Percentiles rank a stretch among this genome's conserved stretches.
Evolutionary conservation across 1,140 invertebrate genomes (phyloP).

Genomic region (Drosophila elegans): DNA sequence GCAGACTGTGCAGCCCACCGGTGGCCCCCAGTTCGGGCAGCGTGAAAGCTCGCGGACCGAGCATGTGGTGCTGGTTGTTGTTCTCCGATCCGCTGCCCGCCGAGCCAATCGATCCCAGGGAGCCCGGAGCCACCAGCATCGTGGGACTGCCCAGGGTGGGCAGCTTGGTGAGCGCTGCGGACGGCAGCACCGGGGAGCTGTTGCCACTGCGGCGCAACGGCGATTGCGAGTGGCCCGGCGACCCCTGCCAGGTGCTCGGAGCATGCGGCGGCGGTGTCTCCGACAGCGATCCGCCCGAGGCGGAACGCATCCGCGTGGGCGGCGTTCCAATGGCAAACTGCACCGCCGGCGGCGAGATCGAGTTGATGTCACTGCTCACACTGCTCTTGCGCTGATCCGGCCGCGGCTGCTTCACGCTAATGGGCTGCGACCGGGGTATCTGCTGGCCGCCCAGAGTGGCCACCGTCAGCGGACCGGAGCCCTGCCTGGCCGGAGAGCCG

Average conservation of each 20-base stretch:
- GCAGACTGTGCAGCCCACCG: conserved; percentile 87
- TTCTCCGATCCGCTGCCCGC: conserved; percentile 79
- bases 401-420: conserved; percentile 89
- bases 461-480: conserved; percentile 53
- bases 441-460: conserved; percentile 77
- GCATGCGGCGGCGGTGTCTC: conserved; percentile 90
- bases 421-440: conserved; percentile 93
- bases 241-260: conserved; percentile 92
- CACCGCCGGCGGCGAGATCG: conserved; percentile 94
- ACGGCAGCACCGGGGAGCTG: conserved; percentile 89
- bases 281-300: conserved; percentile 88
- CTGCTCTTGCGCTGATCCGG: conserved; percentile 88
- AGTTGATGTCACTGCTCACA: conserved; percentile 91
- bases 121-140: conserved; percentile 85
- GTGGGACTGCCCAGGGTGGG: conserved; percentile 86
- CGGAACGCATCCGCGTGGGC: conserved; percentile 88
- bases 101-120: conserved; percentile 85
- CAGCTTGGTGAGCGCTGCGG: conserved; percentile 87
- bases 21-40: conserved; percentile 91
- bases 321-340: conserved; percentile 97
- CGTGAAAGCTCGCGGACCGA: conserved; percentile 90
- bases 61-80: conserved; percentile 86
- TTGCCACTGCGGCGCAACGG: conserved; percentile 90
- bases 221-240: conserved; percentile 87
- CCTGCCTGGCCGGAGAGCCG: conserved; percentile 51